Conservation (phyloP, 92 coral and sea anemone genomes). For the Porites rus region DNA sequence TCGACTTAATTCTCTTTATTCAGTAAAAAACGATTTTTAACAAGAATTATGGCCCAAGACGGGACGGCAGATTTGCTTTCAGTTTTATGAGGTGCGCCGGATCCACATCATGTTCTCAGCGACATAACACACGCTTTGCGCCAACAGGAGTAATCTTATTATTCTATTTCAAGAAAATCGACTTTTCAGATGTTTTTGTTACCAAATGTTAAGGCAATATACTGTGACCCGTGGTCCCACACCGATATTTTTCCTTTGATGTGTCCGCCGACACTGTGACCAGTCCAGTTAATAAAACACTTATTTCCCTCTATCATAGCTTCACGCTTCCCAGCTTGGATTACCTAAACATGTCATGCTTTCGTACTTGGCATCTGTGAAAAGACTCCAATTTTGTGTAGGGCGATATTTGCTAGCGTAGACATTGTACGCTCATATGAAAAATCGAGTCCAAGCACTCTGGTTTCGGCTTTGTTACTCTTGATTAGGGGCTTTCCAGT, state of each 20-base stretch:
- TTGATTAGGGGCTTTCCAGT: not conserved
- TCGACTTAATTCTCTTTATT: too few species aligned
- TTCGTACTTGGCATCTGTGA: not conserved
- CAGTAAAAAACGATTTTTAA: too few species aligned
- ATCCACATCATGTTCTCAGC: not conserved
- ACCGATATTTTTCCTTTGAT: conserved; percentile 32
- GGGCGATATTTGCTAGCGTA: not conserved
- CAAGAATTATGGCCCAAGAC: not conserved
- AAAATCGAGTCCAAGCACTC: not conserved
- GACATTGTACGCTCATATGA: not conserved
- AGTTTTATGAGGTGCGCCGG: not conserved
- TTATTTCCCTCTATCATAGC: conserved; percentile 18
- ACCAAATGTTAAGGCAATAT: conserved; percentile 40
- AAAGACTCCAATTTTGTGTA: not conserved
- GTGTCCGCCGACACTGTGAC: conserved; percentile 44
- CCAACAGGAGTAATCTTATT: conserved; percentile 10
- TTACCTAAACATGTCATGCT: not conserved
- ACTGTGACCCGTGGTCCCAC: conserved; percentile 40
- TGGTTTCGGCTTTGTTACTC: not conserved
- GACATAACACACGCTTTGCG: conserved; percentile 9
- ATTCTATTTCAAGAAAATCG: conserved; percentile 59
- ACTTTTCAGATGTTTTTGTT: conserved; percentile 60
- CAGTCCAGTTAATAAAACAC: conserved; percentile 26
- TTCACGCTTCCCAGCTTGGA: not conserved
- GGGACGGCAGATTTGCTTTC: not conserved